Evolutionary conservation across 92 coral and sea anemone genomes (phyloP).

Genomic region (Plumapathes pennacea): DNA sequence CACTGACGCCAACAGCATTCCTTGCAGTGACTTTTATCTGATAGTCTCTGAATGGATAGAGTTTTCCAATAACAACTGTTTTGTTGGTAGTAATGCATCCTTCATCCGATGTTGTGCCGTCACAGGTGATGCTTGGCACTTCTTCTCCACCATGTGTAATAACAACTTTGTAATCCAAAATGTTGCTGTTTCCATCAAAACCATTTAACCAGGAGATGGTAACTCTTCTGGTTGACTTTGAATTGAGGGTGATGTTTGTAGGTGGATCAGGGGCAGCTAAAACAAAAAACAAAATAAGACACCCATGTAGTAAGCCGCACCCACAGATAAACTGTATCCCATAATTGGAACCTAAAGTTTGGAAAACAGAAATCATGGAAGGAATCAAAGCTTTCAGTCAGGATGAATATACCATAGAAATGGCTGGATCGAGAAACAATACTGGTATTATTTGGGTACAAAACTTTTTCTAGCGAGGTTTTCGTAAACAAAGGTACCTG

Average conservation of each 20-base stretch:
- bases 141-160: neutral
- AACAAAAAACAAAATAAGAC: no score
- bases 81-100: neutral
- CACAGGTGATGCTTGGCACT: neutral
- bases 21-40: slow-evolving; percentile 16
- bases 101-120: slow-evolving; percentile 1
- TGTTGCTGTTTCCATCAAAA: slow-evolving; percentile 39
- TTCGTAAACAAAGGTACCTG: no score
- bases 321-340: no score
- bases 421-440: no score
- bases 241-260: neutral
- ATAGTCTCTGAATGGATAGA: slow-evolving; percentile 14
- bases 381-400: no score
- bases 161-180: slow-evolving; percentile 8
- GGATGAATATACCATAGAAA: no score
- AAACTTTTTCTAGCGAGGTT: no score
- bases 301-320: no score
- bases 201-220: slow-evolving; percentile 25
- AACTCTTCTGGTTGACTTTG: slow-evolving; percentile 1
- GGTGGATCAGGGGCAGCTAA: slow-evolving; percentile 13
- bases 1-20: slow-evolving; percentile 26
- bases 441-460: no score
- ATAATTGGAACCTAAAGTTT: no score
- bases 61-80: slow-evolving; percentile 5
- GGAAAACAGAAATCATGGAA: no score